A percentile compares a stretch with the other conserved stretches of the same genome.
phyloP scores from a whole-genome alignment of 2,888 invertebrate species.

The Bhutanitis thaidina region DNA sequence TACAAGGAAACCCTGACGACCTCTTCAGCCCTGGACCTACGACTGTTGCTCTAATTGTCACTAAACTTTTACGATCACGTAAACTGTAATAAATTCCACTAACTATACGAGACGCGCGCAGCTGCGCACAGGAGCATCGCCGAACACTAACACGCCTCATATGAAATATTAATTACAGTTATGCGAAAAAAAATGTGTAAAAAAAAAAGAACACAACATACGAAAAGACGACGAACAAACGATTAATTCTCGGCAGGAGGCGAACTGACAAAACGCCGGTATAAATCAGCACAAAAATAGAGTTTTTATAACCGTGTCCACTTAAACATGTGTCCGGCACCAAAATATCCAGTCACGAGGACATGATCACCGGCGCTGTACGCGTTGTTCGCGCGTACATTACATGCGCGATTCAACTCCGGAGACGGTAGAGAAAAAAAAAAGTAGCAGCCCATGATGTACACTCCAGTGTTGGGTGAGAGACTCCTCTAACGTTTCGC shows the following conservation, averaged over 20 bases:
- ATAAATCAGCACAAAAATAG: conserved; percentile 31
- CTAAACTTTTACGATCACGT: background rate
- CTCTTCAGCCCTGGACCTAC: too few relatives aligned
- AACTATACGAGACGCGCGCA: background rate
- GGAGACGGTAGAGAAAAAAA: too few relatives aligned
- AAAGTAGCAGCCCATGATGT: too few relatives aligned
- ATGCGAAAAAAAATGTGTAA: too few relatives aligned
- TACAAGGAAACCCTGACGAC: too few relatives aligned
- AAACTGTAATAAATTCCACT: conserved; percentile 3
- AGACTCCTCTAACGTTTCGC: too few relatives aligned
- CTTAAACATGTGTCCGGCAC: conserved; percentile 6
- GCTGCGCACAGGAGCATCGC: background rate
- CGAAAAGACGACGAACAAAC: conserved; percentile 19
- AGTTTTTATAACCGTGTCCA: conserved; percentile 13
- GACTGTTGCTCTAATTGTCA: too few relatives aligned
- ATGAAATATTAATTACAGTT: conserved; percentile 10
- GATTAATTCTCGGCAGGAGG: conserved; percentile 36
- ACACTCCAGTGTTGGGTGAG: too few relatives aligned
- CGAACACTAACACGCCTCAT: background rate
- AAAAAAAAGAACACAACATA: background rate
- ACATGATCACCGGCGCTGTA: conserved; percentile 1
- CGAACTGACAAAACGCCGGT: conserved; percentile 13
- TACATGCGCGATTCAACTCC: background rate
- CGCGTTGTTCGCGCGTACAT: background rate
- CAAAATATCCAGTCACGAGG: conserved; percentile 10